Percentiles rank a stretch among this genome's conserved stretches.
Conservation (phyloP, 2,888 invertebrate genomes). For the Physocephala rufipes region DNA sequence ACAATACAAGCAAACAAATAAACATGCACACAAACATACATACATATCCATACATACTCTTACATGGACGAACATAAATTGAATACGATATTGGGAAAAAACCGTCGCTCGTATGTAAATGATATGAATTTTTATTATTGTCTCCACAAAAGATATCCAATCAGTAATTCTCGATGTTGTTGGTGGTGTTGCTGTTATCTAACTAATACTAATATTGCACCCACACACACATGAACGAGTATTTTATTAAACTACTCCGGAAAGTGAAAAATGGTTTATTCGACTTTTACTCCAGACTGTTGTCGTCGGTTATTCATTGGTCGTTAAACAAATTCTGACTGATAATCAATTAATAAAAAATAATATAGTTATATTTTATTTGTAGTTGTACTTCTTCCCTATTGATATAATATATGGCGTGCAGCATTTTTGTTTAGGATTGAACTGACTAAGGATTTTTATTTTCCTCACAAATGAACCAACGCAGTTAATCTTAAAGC, state of each 20-base stretch:
- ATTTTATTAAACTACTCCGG: too few species aligned
- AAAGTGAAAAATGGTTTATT: too few species aligned
- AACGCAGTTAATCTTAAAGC: constrained; percentile 25
- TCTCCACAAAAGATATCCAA: too few species aligned
- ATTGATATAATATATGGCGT: constrained; percentile 10
- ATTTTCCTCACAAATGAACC: neutral
- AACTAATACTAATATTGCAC: too few species aligned
- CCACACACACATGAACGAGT: too few species aligned
- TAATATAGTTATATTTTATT: neutral
- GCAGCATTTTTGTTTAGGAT: neutral
- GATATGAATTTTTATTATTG: too few species aligned
- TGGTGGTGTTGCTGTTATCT: too few species aligned
- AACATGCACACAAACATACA: neutral
- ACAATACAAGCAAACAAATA: constrained; percentile 10
- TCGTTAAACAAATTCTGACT: constrained; percentile 15
- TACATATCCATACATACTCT: neutral
- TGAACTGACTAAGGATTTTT: constrained; percentile 6
- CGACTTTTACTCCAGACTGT: too few species aligned
- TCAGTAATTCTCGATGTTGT: too few species aligned
- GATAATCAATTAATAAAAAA: constrained; percentile 1
- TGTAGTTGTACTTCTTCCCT: constrained; percentile 12
- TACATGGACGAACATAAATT: neutral
- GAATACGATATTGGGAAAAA: too few species aligned
- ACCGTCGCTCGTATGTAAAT: too few species aligned
- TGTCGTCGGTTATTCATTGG: neutral